phyloP scores from a whole-genome alignment of 2,113 vertebrate species.

The Zosterops pallidus region DNA sequence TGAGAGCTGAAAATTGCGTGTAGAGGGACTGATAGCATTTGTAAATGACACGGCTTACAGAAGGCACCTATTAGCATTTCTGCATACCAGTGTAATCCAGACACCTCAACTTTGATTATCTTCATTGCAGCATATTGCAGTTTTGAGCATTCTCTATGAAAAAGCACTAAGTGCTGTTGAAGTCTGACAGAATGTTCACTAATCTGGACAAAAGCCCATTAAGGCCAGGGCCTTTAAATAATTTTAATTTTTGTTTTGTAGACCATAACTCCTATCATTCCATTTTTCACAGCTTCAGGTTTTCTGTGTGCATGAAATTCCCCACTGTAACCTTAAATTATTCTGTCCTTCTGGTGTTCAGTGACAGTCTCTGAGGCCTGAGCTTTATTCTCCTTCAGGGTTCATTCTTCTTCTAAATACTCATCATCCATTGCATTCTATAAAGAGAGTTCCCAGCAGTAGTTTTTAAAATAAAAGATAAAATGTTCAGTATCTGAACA shows the following conservation, averaged over 20 bases:
- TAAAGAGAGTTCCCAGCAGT: constrained; percentile 79
- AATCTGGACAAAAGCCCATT: background rate
- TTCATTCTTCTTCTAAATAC: constrained; percentile 75
- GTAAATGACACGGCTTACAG: background rate
- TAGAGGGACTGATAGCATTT: background rate
- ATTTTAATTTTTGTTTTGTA: background rate
- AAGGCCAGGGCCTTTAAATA: background rate
- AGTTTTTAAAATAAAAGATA: constrained; percentile 77
- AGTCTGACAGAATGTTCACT: background rate
- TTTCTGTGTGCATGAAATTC: constrained; percentile 40
- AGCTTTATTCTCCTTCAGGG: constrained; percentile 72
- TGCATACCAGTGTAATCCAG: background rate
- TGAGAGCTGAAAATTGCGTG: background rate
- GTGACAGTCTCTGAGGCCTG: constrained; percentile 56
- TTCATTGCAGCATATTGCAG: background rate
- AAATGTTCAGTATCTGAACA: constrained; percentile 71
- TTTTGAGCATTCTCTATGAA: background rate
- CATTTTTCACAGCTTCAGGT: constrained; percentile 18
- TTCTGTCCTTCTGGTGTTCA: constrained; percentile 63
- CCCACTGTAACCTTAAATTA: constrained; percentile 62
- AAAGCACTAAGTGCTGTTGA: background rate
- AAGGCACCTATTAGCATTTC: background rate
- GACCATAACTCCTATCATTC: background rate
- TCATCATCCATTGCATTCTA: constrained; percentile 68
- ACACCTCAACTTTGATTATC: background rate